These are phyloP conservation scores for Telmatherina bonti DNA, from an alignment of 2,797 vertebrate genomes.

Conservation along the genomic window DNA sequence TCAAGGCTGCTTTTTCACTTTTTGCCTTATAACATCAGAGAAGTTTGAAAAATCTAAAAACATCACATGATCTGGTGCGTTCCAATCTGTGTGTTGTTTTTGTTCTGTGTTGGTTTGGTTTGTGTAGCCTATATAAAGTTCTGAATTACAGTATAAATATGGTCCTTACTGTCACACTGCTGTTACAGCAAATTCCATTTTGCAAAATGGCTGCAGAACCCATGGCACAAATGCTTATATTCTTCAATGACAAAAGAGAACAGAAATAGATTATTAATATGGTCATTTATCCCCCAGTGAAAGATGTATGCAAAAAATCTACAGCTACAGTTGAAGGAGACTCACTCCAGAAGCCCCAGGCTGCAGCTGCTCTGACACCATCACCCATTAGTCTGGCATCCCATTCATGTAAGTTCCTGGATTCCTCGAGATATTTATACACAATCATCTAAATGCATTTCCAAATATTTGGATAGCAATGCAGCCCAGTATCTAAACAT, in stretches of 20 bases:
- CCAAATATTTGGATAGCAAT: conserved; percentile 3
- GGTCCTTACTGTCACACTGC: conserved; percentile 13
- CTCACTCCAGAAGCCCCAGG: conserved; percentile 48
- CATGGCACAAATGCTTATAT: conserved; percentile 37
- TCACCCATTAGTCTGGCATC: conserved; percentile 45
- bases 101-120: conserved; percentile 22
- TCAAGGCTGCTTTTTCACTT: conserved; percentile 31
- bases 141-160: conserved; percentile 5
- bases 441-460: conserved; percentile 22
- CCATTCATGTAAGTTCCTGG: conserved; percentile 30
- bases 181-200: conserved; percentile 20
- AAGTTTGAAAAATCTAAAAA: conserved; percentile 34
- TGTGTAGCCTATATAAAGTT: conserved; percentile 30
- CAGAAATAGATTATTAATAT: conserved; percentile 70
- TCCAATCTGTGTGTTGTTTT: conserved; percentile 33
- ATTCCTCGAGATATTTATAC: conserved; percentile 41
- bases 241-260: conserved; percentile 60
- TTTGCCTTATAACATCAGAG: conserved; percentile 25
- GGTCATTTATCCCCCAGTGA: conserved; percentile 62
- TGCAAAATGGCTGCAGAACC: conserved; percentile 36
- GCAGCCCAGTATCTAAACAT: background rate
- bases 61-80: conserved; percentile 44
- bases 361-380: conserved; percentile 50
- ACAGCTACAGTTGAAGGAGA: conserved; percentile 47
- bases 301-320: conserved; percentile 36